Percentiles rank a stretch among this genome's conserved stretches.
phyloP scores from a whole-genome alignment of 1,140 invertebrate genomes.

The Leptopilina clavipes region DNA sequence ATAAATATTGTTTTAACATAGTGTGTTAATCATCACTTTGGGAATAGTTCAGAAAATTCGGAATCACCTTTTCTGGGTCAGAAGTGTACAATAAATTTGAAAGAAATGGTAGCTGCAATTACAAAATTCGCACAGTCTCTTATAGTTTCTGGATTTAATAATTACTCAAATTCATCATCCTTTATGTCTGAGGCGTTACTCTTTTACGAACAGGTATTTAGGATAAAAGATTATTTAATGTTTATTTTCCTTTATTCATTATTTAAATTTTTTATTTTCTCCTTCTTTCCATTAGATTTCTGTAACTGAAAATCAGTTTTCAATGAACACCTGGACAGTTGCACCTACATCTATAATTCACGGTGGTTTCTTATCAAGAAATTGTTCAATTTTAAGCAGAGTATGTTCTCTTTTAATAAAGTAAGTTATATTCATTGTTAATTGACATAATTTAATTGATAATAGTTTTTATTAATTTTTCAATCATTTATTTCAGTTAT shows the following conservation, averaged over 20 bases:
- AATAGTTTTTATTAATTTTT: neutral
- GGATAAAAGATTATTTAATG: neutral
- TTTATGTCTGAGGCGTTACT: slow-evolving; percentile 2
- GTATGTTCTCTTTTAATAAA: slow-evolving; percentile 19
- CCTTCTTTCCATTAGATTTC: neutral
- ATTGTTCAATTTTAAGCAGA: neutral
- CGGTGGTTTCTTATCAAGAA: neutral
- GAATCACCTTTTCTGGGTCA: slow-evolving; percentile 10
- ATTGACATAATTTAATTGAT: neutral
- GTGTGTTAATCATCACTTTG: neutral
- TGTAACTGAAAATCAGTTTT: neutral
- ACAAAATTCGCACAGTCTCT: neutral
- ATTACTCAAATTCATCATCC: neutral
- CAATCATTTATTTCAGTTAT: slow-evolving; percentile 9
- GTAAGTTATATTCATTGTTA: neutral
- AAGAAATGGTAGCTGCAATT: neutral
- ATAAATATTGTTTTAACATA: neutral
- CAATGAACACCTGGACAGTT: neutral
- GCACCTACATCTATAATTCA: slow-evolving; percentile 1
- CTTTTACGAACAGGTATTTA: slow-evolving; percentile 26
- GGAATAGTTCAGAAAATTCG: neutral
- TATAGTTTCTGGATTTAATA: slow-evolving; percentile 13
- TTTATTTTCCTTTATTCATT: neutral
- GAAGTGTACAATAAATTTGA: neutral
- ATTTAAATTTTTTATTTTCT: neutral